Evolutionary conservation across 2,113 vertebrate genomes (phyloP).

Genomic region (Petaurus breviceps): DNA sequence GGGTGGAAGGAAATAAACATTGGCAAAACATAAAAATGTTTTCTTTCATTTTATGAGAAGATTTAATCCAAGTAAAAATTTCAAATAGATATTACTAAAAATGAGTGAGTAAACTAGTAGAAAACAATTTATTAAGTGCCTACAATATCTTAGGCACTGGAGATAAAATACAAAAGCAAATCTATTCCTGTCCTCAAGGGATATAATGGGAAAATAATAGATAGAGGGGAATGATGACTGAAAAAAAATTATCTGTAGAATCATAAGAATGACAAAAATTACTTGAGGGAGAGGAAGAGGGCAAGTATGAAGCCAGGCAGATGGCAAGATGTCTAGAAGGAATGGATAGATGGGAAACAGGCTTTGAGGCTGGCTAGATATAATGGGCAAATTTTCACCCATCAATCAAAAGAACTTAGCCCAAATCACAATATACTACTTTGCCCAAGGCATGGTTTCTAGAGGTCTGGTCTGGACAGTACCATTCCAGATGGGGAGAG

Average conservation of each 20-base stretch:
- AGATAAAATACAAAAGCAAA: neutral
- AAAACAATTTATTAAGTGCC: neutral
- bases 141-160: neutral
- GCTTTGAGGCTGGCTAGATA: neutral
- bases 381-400: neutral
- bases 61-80: neutral
- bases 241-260: neutral
- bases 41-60: neutral
- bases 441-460: neutral
- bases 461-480: neutral
- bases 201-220: neutral
- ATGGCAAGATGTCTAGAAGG: neutral
- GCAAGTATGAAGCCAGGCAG: neutral
- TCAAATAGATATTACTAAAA: neutral
- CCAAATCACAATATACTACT: neutral
- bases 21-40: neutral
- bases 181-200: neutral
- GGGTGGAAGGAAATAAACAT: neutral
- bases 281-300: neutral
- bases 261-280: neutral
- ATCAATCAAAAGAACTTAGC: neutral
- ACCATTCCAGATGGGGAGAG: neutral
- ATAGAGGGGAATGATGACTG: neutral
- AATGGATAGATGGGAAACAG: neutral
- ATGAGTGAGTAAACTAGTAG: neutral